Evolutionary conservation across 30 jellyfish, hydroid and myxozoan species (phyloP).

Genomic region (Euphysa ruthae): DNA sequence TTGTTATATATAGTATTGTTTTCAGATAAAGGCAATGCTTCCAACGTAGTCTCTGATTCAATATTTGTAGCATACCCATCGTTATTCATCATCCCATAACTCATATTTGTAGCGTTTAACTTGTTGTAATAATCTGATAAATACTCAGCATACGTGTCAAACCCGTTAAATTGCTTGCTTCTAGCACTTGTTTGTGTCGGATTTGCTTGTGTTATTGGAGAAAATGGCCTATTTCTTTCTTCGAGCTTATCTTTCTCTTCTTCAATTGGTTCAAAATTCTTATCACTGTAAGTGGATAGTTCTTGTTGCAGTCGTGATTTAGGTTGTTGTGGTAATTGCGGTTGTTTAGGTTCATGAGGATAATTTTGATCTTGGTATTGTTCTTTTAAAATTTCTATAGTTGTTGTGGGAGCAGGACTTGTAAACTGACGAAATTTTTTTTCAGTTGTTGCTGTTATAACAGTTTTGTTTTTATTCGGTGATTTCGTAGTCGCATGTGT

Average conservation of each 20-base stretch:
- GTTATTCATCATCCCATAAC: no score
- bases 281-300: no score
- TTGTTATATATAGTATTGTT: no score
- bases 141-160: slow-evolving; percentile 11
- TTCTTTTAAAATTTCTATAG: not conserved
- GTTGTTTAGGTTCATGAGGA: not conserved
- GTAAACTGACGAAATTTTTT: not conserved
- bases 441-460: not conserved
- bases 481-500: not conserved
- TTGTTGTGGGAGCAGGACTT: not conserved
- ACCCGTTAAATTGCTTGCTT: not conserved
- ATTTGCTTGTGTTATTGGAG: not conserved
- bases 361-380: not conserved
- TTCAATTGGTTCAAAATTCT: no score
- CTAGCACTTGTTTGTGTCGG: not conserved
- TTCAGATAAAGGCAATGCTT: no score
- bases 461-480: not conserved
- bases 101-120: no score
- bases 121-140: slow-evolving; percentile 1
- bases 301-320: not conserved
- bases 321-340: not conserved
- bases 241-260: not conserved
- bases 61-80: no score
- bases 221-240: no score
- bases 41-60: no score